Base-by-base conservation (phyloP, 2,113 vertebrate genomes). In the Rallus limicola region DNA sequence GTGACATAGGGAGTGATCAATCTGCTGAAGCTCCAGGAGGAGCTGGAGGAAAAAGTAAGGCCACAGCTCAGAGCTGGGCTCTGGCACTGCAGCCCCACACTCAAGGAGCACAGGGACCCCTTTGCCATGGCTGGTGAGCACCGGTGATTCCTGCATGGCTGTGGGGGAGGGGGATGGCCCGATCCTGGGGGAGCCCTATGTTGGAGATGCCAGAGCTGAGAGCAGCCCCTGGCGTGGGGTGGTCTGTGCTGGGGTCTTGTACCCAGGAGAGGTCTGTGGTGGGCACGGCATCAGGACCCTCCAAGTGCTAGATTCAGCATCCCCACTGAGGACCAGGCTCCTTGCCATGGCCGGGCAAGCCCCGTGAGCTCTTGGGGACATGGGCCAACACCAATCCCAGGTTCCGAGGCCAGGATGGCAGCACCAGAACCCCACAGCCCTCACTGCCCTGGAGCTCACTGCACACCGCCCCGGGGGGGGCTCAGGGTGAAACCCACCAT, bases 231-330 rank as follows among this genome's bases (percentile, higher is more conserved):
- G 34, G 40, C n/a, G 3, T 2, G 5, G 11, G 34, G 29, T 0
- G 24, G 50, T 13, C 4, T 1, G 3, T 12, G 3, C 1, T 2
- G 13, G 58, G 52, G 15, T 2, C 2, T 10, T 0, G 15, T 9
- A 17, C 38, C 74, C 21, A 8, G 0, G 6, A 38, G 59, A 34
- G 74, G 34, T 58, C 69, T 1, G 28, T 20, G 11, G 28, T 0
- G 0, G 58, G 11, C n/a, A 6, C 50, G 3, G 3, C 44, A 9
- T 26, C 0, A 3, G 19, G 16, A n/a, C 46, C 14, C 36, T 31
- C 2, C 2, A 1, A 46, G 34, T 2, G 5, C 31, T 5, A 3
- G 19, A 31, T n/a, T 36, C 40, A 33, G 25, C 40, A 8, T 7
- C 33, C 17, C 44, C 18, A 18, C 44, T 4, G 44, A 46, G 44